A percentile compares a stretch with the other conserved stretches of the same genome.
Evolutionary conservation across 2,888 invertebrate species (phyloP).

Genomic region (Schizaphis graminum): DNA sequence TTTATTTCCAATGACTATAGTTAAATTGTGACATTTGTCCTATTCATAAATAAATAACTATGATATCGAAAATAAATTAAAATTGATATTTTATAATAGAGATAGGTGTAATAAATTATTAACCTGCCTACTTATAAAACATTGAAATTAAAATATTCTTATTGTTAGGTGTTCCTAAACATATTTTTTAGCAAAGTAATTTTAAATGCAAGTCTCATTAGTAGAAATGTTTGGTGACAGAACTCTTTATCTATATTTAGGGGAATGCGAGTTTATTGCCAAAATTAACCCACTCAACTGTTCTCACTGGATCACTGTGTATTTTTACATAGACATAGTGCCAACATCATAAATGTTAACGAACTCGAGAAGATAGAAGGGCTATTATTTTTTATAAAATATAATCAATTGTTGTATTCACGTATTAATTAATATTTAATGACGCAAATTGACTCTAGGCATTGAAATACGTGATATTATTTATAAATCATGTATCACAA

Average conservation of each 20-base stretch:
- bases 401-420: neutral
- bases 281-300: slow-evolving; percentile 57
- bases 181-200: slow-evolving; percentile 13
- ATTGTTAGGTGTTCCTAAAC: neutral
- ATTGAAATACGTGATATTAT: neutral
- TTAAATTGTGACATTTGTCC: neutral
- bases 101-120: neutral
- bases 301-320: slow-evolving; percentile 46
- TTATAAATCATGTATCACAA: neutral
- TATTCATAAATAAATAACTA: neutral
- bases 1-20: neutral
- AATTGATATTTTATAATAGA: neutral
- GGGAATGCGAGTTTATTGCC: slow-evolving; percentile 39
- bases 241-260: slow-evolving; percentile 62
- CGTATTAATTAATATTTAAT: neutral
- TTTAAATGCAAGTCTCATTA: slow-evolving; percentile 55
- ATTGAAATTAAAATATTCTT: neutral
- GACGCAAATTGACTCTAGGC: neutral
- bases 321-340: slow-evolving; percentile 51
- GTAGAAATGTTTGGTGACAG: slow-evolving; percentile 55
- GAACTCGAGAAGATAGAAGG: slow-evolving; percentile 53
- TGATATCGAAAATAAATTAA: neutral
- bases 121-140: neutral
- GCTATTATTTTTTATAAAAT: slow-evolving; percentile 26
- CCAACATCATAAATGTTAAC: slow-evolving; percentile 55